These are phyloP conservation scores for Vidua chalybeata DNA, from an alignment of 2,113 vertebrate species.

Conservation along the genomic window DNA sequence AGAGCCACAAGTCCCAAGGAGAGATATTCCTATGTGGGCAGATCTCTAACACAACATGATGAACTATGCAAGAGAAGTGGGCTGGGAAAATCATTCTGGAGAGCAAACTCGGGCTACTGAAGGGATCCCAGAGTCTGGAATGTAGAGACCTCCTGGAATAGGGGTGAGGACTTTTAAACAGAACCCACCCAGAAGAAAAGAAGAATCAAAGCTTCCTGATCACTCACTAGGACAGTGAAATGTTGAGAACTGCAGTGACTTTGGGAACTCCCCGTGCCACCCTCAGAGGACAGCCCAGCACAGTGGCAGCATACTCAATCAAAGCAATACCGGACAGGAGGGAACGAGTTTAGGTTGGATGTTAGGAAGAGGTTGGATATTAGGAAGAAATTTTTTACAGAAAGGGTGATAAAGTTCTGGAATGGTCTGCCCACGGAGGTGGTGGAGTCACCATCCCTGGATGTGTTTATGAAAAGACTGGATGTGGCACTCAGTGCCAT, in stretches of 20 bases:
- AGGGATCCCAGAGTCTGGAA: background rate
- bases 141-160: background rate
- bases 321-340: background rate
- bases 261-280: background rate
- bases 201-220: background rate
- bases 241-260: background rate
- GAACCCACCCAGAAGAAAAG: fast-evolving
- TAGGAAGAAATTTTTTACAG: no score
- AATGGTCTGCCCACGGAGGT: no score
- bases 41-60: background rate
- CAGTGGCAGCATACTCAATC: background rate
- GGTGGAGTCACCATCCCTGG: no score
- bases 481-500: no score
- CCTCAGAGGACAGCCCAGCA: background rate
- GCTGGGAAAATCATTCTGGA: background rate
- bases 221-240: fast-evolving
- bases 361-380: no score
- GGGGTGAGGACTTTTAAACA: background rate
- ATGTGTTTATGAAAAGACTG: no score
- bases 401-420: no score
- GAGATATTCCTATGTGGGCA: background rate
- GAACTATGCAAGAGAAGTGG: background rate
- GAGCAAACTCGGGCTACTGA: background rate
- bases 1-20: background rate
- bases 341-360: background rate